Evolutionary conservation across 2,888 invertebrate genomes (phyloP), one percentile per base, ranked within the genome.

Genomic region (Notodonta ziczac): DNA sequence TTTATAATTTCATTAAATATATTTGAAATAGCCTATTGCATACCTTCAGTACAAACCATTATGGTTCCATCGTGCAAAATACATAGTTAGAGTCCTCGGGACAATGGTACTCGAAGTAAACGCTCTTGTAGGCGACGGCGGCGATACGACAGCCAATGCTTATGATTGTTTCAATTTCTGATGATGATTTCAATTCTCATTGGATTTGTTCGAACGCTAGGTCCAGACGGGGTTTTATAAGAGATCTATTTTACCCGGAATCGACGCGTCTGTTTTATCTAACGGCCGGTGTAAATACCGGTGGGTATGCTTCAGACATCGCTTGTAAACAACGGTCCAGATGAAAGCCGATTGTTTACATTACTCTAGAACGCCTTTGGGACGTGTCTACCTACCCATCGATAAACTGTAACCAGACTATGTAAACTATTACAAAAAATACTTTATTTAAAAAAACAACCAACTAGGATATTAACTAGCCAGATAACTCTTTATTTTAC

Each of bases 201-300:
- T 59, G 40, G 63, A 65, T 62, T n/a, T 58, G 57, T 56, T 42
- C 12, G 51, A 16, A 39, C 44, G 56, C 56, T 63, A 60, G 53
- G 60, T 52, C 60, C 60, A 61, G 63, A 62, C 51, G 59, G 46
- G 64, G 53, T 50, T 59, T 70, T 68, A 66, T 73, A 74, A 65
- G 59, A 48, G 58, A 80, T 74, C 62, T 72, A 60, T 69, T 71
- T 63, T 70, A 76, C 69, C 76, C 80, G 73, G 82, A 85, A 84
- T 81, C 73, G 65, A 82, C 85, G 82, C 89, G 89, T 89, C 86
- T 91, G 90, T 74, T 89, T 81, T 80, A 77, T 81, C 81, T 84
- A 83, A 85, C 82, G 68, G 72, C 69, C 74, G 68, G 74, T 84
- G 82, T 85, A 87, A 86, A 88, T 84, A 88, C 71, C 75, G 70